Conservation (phyloP, 2,113 vertebrate species). For the Prunella fulvescens region DNA sequence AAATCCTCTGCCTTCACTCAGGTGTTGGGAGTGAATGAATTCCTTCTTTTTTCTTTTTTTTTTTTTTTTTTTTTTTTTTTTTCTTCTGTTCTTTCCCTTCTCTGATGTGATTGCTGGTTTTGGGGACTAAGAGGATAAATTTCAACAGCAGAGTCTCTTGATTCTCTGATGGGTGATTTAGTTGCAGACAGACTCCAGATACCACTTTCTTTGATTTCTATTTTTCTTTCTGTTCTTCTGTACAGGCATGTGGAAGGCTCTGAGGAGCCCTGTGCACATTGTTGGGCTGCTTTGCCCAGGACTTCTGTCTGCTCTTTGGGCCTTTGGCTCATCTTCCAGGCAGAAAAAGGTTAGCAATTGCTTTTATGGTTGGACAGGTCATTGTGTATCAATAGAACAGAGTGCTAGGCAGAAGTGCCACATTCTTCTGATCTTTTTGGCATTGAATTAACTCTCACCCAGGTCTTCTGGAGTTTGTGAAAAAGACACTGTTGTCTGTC, state of each 20-base stretch:
- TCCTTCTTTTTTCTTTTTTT: background rate
- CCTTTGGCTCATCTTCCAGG: background rate
- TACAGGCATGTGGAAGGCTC: background rate
- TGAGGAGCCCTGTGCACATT: background rate
- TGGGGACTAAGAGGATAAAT: background rate
- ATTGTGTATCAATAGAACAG: background rate
- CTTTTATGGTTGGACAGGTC: background rate
- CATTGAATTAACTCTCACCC: background rate
- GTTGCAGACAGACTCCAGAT: background rate
- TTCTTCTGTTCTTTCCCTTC: background rate
- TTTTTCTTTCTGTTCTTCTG: background rate
- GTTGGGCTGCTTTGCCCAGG: background rate
- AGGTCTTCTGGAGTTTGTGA: background rate
- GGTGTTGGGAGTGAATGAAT: background rate
- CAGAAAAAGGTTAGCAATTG: background rate
- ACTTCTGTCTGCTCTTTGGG: background rate
- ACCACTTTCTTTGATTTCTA: background rate
- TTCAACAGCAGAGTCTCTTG: background rate
- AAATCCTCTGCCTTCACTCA: background rate
- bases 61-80: background rate
- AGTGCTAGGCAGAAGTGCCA: background rate
- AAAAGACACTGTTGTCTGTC: background rate
- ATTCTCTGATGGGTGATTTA: background rate
- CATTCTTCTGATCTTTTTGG: background rate
- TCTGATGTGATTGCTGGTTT: background rate